A percentile compares a stretch with the other conserved stretches of the same genome.
Evolutionary conservation across 2,888 invertebrate genomes (phyloP).

Genomic region (Willowsia nigromaculata): DNA sequence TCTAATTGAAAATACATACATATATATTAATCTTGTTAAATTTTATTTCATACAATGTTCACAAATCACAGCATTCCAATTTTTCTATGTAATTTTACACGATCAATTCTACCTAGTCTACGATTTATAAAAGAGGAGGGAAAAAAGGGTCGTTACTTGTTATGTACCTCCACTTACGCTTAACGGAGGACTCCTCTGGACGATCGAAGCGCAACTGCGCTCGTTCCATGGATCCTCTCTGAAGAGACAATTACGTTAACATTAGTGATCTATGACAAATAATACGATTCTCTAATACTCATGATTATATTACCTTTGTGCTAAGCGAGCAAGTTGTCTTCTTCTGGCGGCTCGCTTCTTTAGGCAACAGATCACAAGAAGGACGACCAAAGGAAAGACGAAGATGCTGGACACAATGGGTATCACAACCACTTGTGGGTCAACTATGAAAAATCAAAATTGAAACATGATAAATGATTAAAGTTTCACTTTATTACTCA

Average conservation of each 20-base stretch:
- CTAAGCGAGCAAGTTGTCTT: constrained; percentile 89
- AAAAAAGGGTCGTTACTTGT: constrained; percentile 50
- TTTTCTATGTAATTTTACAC: neutral
- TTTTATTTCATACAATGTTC: neutral
- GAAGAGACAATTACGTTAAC: neutral
- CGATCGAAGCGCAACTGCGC: constrained; percentile 74
- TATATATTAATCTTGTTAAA: neutral
- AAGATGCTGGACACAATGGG: constrained; percentile 86
- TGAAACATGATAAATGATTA: neutral
- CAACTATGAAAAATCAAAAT: constrained; percentile 45
- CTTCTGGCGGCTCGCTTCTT: constrained; percentile 91
- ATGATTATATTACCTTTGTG: constrained; percentile 80
- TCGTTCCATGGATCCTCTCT: constrained; percentile 74
- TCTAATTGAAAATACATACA: no score
- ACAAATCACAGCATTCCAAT: neutral
- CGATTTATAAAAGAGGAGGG: neutral
- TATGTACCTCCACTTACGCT: constrained; percentile 71
- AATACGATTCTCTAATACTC: neutral
- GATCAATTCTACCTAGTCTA: constrained; percentile 18
- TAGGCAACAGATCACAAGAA: constrained; percentile 92
- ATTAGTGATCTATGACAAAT: neutral
- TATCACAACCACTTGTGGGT: constrained; percentile 79
- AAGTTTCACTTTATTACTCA: neutral
- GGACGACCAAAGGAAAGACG: constrained; percentile 91
- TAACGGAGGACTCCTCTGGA: constrained; percentile 70